phyloP scores from a whole-genome alignment of 1,140 invertebrate species.

The Grapholita molesta region DNA sequence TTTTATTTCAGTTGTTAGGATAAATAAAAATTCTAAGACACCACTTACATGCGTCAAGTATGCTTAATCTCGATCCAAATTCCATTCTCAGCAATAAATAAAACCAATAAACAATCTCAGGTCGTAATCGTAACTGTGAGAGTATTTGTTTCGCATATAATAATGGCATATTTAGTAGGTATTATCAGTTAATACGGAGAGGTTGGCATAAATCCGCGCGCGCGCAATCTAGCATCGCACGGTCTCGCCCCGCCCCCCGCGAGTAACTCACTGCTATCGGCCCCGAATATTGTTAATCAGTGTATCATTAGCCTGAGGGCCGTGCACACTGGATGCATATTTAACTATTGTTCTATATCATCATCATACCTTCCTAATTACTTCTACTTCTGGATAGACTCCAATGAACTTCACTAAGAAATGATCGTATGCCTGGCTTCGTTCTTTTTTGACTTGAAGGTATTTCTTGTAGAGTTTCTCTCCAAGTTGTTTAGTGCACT shows the following conservation, averaged over 20 bases:
- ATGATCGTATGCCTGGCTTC: too few species aligned
- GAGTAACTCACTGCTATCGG: conserved; percentile 71
- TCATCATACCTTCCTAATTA: not conserved
- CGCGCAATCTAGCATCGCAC: conserved; percentile 60
- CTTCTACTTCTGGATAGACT: too few species aligned
- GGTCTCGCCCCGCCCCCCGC: conserved; percentile 48
- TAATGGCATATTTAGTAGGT: conserved; percentile 72
- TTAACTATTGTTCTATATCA: not conserved
- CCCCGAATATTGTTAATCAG: conserved; percentile 76
- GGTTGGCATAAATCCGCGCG: conserved; percentile 66
- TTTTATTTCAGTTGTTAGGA: not conserved
- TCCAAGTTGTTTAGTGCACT: too few species aligned
- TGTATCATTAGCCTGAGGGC: conserved; percentile 63
- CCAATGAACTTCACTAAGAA: too few species aligned
- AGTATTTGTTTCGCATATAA: conserved; percentile 73
- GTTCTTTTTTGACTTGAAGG: too few species aligned
- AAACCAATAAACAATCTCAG: conserved; percentile 43
- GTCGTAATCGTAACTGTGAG: conserved; percentile 34
- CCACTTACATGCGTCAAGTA: conserved; percentile 9
- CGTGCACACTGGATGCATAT: conserved; percentile 39
- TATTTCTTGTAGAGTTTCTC: too few species aligned
- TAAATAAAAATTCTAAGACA: not conserved
- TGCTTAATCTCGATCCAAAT: conserved; percentile 37
- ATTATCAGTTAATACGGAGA: conserved; percentile 70
- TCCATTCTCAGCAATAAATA: conserved; percentile 63